Evolutionary conservation across 2,888 invertebrate species (phyloP).

Genomic region (Nyleta sp.): DNA sequence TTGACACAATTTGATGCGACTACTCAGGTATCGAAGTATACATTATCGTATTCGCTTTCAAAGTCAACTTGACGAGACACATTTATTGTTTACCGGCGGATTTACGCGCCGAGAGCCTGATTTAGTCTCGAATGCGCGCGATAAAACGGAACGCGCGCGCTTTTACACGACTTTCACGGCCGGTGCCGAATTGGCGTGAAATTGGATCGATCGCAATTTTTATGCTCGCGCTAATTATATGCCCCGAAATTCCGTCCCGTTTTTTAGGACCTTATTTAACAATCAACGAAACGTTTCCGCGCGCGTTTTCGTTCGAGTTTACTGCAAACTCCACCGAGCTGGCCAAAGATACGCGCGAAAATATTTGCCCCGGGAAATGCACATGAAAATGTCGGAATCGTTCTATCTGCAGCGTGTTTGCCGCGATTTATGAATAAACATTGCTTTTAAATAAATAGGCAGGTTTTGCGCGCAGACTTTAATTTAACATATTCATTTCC

Average conservation of each 20-base stretch:
- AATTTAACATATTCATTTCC: neutral
- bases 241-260: neutral
- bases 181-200: conserved; percentile 9
- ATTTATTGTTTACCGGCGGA: conserved; percentile 49
- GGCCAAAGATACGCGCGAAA: conserved; percentile 47
- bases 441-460: conserved; percentile 29
- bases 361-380: conserved; percentile 50
- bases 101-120: conserved; percentile 42
- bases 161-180: conserved; percentile 22
- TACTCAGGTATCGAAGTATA: conserved; percentile 36
- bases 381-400: conserved; percentile 42
- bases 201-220: conserved; percentile 23
- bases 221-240: conserved; percentile 15
- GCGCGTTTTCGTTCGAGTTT: conserved; percentile 29
- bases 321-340: conserved; percentile 24
- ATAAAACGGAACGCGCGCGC: conserved; percentile 28
- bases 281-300: conserved; percentile 8
- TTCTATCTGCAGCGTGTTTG: conserved; percentile 37
- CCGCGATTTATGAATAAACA: conserved; percentile 50
- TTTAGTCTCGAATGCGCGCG: conserved; percentile 39
- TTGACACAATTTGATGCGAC: conserved; percentile 51
- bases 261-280: conserved; percentile 11
- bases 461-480: neutral
- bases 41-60: conserved; percentile 47
- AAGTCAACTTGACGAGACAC: conserved; percentile 51